Base-by-base conservation (phyloP, 2,888 invertebrate genomes). In the Anthrax anthrax region DNA sequence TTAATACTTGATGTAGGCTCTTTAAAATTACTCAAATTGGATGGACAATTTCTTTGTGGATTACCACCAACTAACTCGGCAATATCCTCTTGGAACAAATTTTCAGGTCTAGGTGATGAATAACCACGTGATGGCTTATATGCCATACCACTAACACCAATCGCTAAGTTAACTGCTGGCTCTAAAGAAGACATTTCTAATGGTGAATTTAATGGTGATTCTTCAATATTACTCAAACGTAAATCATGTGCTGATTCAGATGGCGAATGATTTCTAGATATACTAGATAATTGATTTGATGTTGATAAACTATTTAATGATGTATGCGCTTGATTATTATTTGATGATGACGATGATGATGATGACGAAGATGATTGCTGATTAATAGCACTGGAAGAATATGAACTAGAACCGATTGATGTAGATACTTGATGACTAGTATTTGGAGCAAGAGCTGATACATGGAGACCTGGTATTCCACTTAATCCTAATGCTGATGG, bases 71-170 rank as follows among this genome's bases (percentile, higher is more conserved):
- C 61, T 56, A 71, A 57, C 52, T 65, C 66, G 58, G 73, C 65
- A 61, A 76, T 61, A 62, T 80, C 76, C 64, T 80, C 75, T 72
- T 84, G 69, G 73, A 79, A 75, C 72, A 84, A 72, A 50, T 72
- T 72, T 36, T 56, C 56, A 37, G 72, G 70, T 40, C 75, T 72
- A 4, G 76, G 74, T 18, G 76, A 75, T 14, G 75, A 73, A 43
- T 63, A 62, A 56, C 75, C 58, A 58, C 62, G 53, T 62, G 73
- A 58, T 67, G 74, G 53, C 56, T 80, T 80, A 63, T 79, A 80
- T 23, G 76, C 70, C 75, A 79, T 77, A 38, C 77, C 77, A 51
- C 76, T 74, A 57, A 72, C 57, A 51, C 76, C 74, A 56, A 69
- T 55, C 5, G 58, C 58, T 48, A 60, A 54, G 55, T 60, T 67